Percentiles rank a stretch among this genome's conserved stretches.
Evolutionary conservation across 2,113 vertebrate genomes (phyloP).

Genomic region (Chionis minor): DNA sequence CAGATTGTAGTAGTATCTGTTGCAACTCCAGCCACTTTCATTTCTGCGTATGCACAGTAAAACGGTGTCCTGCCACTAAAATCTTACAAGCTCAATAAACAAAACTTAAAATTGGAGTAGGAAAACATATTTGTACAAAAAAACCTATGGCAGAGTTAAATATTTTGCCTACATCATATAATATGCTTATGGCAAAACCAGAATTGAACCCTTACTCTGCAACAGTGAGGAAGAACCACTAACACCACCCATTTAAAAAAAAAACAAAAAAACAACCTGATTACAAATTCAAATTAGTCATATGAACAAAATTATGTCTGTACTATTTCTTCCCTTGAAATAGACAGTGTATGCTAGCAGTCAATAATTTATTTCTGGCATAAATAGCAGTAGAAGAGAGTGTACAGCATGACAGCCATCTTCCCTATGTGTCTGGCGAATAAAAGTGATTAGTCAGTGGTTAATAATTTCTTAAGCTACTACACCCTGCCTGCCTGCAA

Average conservation of each 20-base stretch:
- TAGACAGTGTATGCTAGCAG: neutral
- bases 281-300: neutral
- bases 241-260: neutral
- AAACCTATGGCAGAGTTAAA: neutral
- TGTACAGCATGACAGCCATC: accelerated
- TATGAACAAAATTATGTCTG: neutral
- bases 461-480: neutral
- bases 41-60: neutral
- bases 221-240: neutral
- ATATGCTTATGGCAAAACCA: neutral
- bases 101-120: neutral
- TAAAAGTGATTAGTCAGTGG: neutral
- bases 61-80: neutral
- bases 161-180: neutral
- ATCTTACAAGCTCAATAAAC: neutral
- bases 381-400: neutral
- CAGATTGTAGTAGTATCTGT: neutral
- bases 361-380: neutral
- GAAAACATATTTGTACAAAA: neutral
- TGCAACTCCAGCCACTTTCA: neutral
- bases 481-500: neutral
- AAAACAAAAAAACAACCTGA: neutral
- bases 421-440: neutral
- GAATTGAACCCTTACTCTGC: neutral
- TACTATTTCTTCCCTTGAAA: neutral